Conservation (phyloP, 2,888 invertebrate species). For the Hetaerina titia region DNA sequence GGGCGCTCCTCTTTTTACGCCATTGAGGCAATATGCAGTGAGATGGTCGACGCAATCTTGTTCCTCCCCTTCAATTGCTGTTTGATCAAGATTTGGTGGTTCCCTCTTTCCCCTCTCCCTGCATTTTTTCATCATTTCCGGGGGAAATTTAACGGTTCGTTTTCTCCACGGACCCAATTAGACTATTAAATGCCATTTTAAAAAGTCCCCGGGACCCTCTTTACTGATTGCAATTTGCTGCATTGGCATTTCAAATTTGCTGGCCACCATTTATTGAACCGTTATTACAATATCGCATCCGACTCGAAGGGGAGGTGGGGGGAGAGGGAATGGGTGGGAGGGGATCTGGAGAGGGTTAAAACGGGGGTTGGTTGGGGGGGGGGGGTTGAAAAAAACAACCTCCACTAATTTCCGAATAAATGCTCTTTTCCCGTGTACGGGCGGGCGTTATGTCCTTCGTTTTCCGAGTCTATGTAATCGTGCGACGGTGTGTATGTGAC, state of each 20-base stretch:
- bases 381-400: neutral
- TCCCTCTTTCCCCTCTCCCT: neutral
- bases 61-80: neutral
- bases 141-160: constrained; percentile 37
- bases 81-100: constrained; percentile 55
- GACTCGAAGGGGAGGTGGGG: neutral
- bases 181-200: constrained; percentile 39
- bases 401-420: neutral
- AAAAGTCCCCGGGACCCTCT: constrained; percentile 8
- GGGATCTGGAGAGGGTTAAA: too few species aligned
- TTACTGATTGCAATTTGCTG: constrained; percentile 67
- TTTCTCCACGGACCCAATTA: constrained; percentile 26
- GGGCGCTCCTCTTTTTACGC: neutral
- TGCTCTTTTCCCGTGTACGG: neutral
- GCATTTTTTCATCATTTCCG: constrained; percentile 34
- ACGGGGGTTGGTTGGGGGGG: neutral
- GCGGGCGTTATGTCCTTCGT: constrained; percentile 23
- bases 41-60: neutral
- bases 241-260: constrained; percentile 62
- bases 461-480: neutral
- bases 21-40: constrained; percentile 4
- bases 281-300: constrained; percentile 51
- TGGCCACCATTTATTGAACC: constrained; percentile 54
- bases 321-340: neutral
- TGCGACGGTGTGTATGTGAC: neutral